Conservation (phyloP, 2,888 invertebrate genomes). For the Vannuccia rotundouncinata region DNA sequence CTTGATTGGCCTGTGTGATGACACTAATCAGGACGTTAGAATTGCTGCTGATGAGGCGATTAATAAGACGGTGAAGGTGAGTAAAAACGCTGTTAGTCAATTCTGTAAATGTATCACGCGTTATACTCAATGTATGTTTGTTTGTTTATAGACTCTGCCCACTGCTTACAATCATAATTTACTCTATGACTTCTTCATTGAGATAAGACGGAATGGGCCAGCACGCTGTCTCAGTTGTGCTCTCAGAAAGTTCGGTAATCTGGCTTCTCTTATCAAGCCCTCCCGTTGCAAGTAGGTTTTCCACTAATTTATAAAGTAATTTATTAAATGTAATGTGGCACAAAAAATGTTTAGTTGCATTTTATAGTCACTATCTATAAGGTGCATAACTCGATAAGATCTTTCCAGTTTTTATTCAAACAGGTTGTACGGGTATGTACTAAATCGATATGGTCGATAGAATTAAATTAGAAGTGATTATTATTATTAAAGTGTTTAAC, state of each 20-base stretch:
- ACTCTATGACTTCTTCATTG: conserved; percentile 74
- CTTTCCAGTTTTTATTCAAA: no score
- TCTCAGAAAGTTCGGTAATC: conserved; percentile 68
- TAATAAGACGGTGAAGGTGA: conserved; percentile 69
- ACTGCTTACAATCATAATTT: conserved; percentile 54
- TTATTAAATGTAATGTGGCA: background rate
- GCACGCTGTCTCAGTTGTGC: conserved; percentile 69
- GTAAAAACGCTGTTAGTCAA: conserved; percentile 10
- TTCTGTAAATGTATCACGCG: conserved; percentile 49
- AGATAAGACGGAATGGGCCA: conserved; percentile 64
- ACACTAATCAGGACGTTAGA: conserved; percentile 69
- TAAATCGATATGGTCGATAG: no score
- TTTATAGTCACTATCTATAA: no score
- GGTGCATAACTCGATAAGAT: no score
- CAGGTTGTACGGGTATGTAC: no score
- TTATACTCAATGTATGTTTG: background rate
- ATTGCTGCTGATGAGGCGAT: conserved; percentile 75
- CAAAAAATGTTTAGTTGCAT: no score
- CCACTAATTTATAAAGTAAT: background rate
- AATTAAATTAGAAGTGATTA: no score
- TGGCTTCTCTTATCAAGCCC: conserved; percentile 68
- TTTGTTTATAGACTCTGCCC: conserved; percentile 65
- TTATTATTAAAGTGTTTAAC: no score
- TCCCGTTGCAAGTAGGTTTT: conserved; percentile 63
- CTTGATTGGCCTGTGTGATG: conserved; percentile 61